Percentiles rank a stretch among this genome's conserved stretches.
Conservation (phyloP, 1,140 invertebrate genomes). For the Brachionus asplanchnoidis region DNA sequence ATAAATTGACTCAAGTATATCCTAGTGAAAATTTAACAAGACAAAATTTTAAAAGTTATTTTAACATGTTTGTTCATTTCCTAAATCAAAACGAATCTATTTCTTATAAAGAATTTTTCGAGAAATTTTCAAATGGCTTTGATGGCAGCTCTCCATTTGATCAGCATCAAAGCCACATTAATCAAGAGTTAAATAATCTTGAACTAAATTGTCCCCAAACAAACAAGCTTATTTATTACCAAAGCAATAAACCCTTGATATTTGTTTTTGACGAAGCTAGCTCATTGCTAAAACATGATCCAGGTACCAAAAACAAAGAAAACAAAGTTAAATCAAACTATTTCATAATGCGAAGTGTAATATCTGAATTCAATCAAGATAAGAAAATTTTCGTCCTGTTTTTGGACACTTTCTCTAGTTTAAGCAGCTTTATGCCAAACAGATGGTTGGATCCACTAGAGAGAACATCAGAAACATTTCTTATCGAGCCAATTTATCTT, state of each 20-base stretch:
- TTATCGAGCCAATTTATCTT: not conserved
- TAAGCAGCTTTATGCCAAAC: not conserved
- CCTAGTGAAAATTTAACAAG: not conserved
- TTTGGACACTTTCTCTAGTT: not conserved
- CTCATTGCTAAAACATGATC: not conserved
- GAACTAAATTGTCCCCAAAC: not conserved
- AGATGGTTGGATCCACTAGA: not conserved
- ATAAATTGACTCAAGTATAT: not conserved
- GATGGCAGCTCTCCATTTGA: not conserved
- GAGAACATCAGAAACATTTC: not conserved
- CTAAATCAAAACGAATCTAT: not conserved
- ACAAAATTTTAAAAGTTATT: not conserved
- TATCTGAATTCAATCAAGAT: not conserved
- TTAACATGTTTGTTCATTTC: conserved; percentile 5
- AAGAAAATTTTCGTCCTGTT: not conserved
- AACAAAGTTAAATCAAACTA: not conserved
- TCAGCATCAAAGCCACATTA: not conserved
- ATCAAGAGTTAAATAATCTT: not conserved
- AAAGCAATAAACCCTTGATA: not conserved
- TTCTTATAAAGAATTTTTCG: not conserved
- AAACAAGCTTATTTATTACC: not conserved
- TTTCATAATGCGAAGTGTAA: not conserved
- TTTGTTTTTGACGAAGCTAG: conserved; percentile 1
- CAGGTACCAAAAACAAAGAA: not conserved
- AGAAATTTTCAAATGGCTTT: not conserved